These are phyloP conservation scores for Axinella damicornis DNA, from an alignment of 37 sponge, comb jelly and placozoan genomes.

Conservation along the genomic window DNA sequence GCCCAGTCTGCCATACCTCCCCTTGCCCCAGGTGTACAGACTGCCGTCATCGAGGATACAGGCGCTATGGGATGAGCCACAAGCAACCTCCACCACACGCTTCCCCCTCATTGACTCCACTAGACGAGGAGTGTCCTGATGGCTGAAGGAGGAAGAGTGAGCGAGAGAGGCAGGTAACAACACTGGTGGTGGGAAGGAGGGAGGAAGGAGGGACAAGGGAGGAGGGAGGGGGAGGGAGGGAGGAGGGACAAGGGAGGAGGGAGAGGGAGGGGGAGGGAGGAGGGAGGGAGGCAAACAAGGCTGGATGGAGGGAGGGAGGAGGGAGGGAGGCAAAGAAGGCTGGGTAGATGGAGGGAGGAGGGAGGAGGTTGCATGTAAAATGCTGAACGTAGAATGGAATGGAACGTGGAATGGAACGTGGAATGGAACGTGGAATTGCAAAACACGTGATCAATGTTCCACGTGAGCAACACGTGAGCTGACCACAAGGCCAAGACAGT, in stretches of 20 bases:
- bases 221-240: too few species aligned
- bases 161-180: too few species aligned
- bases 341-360: too few species aligned
- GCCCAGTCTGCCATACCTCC: conserved; percentile 95
- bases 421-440: too few species aligned
- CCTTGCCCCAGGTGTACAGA: conserved; percentile 98
- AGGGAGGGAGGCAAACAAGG: neutral
- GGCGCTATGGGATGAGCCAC: conserved; percentile 97
- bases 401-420: too few species aligned
- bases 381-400: too few species aligned
- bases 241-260: neutral
- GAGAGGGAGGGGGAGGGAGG: neutral
- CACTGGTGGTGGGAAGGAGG: too few species aligned
- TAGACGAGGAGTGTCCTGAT: conserved; percentile 71
- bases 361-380: too few species aligned
- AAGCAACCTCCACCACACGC: conserved; percentile 74
- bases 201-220: neutral
- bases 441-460: too few species aligned
- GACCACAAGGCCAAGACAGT: too few species aligned
- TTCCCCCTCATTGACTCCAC: conserved; percentile 77
- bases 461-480: too few species aligned
- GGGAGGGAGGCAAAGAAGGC: neutral
- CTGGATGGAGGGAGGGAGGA: neutral
- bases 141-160: conserved; percentile 23
- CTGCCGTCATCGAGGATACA: conserved; percentile 86